Evolutionary conservation across 2,113 vertebrate genomes (phyloP), one percentile per base, ranked within the genome.

Genomic region (Anser brachyrhynchus): DNA sequence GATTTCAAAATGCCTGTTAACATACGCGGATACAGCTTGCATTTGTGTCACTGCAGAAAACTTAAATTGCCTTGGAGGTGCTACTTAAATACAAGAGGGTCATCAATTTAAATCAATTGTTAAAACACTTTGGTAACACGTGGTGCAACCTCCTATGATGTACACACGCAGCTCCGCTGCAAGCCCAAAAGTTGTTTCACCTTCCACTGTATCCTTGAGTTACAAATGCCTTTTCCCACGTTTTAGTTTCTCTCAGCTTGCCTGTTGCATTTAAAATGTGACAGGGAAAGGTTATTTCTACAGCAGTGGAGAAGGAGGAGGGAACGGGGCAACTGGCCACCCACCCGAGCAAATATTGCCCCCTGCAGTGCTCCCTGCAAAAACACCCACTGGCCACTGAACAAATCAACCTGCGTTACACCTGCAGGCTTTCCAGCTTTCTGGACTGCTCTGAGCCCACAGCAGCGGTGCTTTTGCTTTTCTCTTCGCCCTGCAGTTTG

Each of bases 261-360:
- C 54, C 84, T 76, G 67, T 46, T 76, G 31, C 51, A 61, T 46
- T 62, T 62, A 66, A 82, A 82, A 33, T 6, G 7, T 52, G 75
- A 21, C 2, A 15, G 16, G 62, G 28, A 89, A 84, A 82, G 51
- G 65, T 69, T 65, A 79, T 65, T 90, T 79, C 75, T 64, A 73
- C 13, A 41, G 44, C 13, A 65, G 16, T 31, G 89, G n/a, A n/a
- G 44, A 51, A 28, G 35, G 25, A 58, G 43, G 9, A 12, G 28
- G 59, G 44, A 58, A 13, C 1, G 20, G 82, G 81, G 78, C 17
- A 59, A 54, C 77, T 61, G 57, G 44, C 15, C 44, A 73, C 87
- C 84, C 72, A 76, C 62, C 76, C 91, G 89, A 79, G 83, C 92
- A 92, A 96, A 97, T 76, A 97, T 97, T 98, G 98, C 97, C 97